Evolutionary conservation across 2,113 vertebrate species (phyloP).

Genomic region (Podarcis cretensis): DNA sequence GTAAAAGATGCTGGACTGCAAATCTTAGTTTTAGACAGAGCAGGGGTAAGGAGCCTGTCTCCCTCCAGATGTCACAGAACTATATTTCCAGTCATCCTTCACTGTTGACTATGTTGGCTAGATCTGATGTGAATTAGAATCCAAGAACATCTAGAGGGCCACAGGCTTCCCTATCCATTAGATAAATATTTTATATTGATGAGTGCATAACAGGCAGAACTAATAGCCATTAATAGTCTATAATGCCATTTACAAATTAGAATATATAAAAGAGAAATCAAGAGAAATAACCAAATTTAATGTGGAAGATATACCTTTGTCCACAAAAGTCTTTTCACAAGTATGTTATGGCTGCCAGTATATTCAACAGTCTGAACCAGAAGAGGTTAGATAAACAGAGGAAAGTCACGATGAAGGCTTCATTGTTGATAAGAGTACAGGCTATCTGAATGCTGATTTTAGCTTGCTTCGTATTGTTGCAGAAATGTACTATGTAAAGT

Average conservation of each 20-base stretch:
- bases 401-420: conserved; percentile 21
- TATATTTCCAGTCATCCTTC: no score
- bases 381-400: conserved; percentile 40
- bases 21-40: not conserved
- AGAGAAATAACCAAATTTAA: fast-evolving
- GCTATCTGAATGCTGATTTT: conserved; percentile 28
- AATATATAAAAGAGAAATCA: not conserved
- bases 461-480: conserved; percentile 19
- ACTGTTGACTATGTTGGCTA: no score
- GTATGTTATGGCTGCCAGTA: not conserved
- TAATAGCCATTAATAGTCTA: not conserved
- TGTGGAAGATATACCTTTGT: not conserved
- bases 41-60: no score
- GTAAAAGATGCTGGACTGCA: not conserved
- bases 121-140: no score
- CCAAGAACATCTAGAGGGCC: no score
- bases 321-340: not conserved
- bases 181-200: not conserved
- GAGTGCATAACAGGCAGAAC: not conserved
- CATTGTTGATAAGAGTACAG: conserved; percentile 41
- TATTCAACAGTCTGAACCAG: not conserved
- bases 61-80: no score
- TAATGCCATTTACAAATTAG: not conserved
- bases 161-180: no score
- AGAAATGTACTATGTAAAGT: conserved; percentile 10